Evolutionary conservation across 2,113 vertebrate genomes (phyloP).

Genomic region (Chloropsis hardwickii): DNA sequence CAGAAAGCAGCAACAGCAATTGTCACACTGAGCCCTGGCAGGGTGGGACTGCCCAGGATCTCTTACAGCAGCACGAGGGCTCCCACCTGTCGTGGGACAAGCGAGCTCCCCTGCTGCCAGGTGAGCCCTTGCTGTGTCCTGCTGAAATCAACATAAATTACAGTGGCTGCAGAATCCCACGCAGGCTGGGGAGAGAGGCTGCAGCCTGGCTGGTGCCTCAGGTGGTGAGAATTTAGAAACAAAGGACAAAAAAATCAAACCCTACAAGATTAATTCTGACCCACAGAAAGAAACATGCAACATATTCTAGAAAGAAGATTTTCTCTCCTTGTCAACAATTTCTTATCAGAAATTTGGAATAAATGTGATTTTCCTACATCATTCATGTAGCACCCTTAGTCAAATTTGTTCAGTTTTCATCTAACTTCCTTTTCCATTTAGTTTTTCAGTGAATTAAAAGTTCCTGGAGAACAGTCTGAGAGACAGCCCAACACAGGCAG

Average conservation of each 20-base stretch:
- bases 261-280: neutral
- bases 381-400: neutral
- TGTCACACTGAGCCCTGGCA: neutral
- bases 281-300: neutral
- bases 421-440: neutral
- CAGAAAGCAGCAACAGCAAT: neutral
- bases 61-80: neutral
- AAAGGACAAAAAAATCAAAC: neutral
- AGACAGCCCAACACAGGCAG: neutral
- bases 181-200: neutral
- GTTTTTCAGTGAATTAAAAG: neutral
- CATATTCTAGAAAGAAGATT: neutral
- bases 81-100: rapidly evolving
- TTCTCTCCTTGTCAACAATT: neutral
- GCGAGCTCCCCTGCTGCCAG: neutral
- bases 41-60: neutral
- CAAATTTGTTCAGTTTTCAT: neutral
- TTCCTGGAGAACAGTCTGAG: neutral
- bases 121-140: neutral
- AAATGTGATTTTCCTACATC: neutral
- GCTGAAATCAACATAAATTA: rapidly evolving
- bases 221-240: neutral
- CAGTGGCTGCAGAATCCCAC: neutral
- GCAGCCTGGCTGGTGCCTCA: neutral
- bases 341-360: neutral